phyloP scores from a whole-genome alignment of 2,888 invertebrate genomes.

The Caenorhabditis japonica region DNA sequence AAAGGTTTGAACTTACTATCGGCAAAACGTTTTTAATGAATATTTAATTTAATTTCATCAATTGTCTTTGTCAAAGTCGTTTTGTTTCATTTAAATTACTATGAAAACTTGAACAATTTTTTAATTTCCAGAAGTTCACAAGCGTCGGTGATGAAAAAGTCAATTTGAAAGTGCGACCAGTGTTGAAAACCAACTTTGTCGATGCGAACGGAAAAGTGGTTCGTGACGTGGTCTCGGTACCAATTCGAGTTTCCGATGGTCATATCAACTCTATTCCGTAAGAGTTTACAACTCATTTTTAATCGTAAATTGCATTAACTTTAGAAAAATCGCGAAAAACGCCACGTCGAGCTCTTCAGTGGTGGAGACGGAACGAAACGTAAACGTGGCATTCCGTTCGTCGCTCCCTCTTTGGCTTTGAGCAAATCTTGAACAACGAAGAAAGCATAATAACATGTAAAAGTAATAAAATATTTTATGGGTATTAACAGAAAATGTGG shows the following conservation, averaged over 20 bases:
- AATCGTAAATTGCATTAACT: background rate
- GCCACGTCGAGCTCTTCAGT: slow-evolving; percentile 40
- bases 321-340: slow-evolving; percentile 47
- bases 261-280: slow-evolving; percentile 50
- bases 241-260: slow-evolving; percentile 67
- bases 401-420: slow-evolving; percentile 47
- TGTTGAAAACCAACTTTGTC: slow-evolving; percentile 72
- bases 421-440: slow-evolving; percentile 1
- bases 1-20: slow-evolving; percentile 16
- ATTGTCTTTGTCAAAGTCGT: background rate
- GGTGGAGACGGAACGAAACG: slow-evolving; percentile 50
- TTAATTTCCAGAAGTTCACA: slow-evolving; percentile 42
- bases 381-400: slow-evolving; percentile 50
- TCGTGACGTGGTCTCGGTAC: slow-evolving; percentile 69
- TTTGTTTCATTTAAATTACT: background rate
- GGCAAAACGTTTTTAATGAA: too few relatives aligned
- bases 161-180: slow-evolving; percentile 69
- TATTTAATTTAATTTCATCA: background rate
- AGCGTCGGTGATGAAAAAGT: slow-evolving; percentile 57
- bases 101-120: background rate
- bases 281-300: background rate
- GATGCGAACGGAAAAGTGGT: slow-evolving; percentile 71
- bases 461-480: slow-evolving; percentile 41
- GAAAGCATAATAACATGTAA: slow-evolving; percentile 33
- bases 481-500: slow-evolving; percentile 13